These are phyloP conservation scores for Paelopatides confundens DNA, from an alignment of 53 echinoderm and acorn worm species.

Conservation along the genomic window DNA sequence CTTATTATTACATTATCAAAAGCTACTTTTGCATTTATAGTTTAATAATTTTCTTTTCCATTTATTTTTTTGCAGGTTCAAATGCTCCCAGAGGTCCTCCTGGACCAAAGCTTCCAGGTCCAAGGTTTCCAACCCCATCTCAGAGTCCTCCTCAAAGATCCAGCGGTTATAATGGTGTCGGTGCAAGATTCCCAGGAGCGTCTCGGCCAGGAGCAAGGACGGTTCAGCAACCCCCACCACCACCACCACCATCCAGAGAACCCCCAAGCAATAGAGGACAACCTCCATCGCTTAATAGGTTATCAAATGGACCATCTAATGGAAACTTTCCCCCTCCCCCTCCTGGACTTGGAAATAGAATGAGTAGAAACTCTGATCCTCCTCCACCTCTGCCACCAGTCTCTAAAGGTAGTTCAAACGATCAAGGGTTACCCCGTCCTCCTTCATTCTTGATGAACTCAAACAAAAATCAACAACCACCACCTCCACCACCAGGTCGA, in stretches of 20 bases:
- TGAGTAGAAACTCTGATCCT: constrained; percentile 19
- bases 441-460: constrained; percentile 19
- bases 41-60: too few relatives aligned
- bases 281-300: too few relatives aligned
- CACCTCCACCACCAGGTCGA: constrained; percentile 55
- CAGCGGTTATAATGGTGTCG: background rate
- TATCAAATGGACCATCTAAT: constrained; percentile 19
- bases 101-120: constrained; percentile 13
- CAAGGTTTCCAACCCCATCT: constrained; percentile 55
- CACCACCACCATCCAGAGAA: constrained; percentile 49
- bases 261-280: constrained; percentile 13
- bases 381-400: constrained; percentile 62
- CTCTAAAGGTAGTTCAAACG: constrained; percentile 38
- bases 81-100: background rate
- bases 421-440: constrained; percentile 31
- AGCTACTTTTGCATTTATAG: too few relatives aligned
- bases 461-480: constrained; percentile 66
- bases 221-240: background rate
- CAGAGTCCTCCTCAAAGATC: constrained; percentile 10
- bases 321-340: constrained; percentile 63
- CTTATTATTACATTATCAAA: too few relatives aligned
- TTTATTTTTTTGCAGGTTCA: too few relatives aligned
- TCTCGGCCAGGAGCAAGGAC: background rate
- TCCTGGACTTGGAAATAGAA: background rate
- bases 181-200: background rate